phyloP scores from a whole-genome alignment of 1,140 invertebrate genomes.

The Bombyx mandarina region DNA sequence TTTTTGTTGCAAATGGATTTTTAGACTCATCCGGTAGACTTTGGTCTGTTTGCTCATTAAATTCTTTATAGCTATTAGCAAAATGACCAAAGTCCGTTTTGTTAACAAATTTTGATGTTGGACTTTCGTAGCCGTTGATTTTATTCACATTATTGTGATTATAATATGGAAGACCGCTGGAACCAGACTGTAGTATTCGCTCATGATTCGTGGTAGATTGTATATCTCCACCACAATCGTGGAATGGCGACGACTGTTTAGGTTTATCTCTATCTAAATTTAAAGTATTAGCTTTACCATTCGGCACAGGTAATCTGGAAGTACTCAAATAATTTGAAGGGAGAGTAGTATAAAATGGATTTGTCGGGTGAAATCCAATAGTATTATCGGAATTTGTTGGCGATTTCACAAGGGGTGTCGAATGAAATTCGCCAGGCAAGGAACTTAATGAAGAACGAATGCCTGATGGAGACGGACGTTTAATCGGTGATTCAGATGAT shows the following conservation, averaged over 20 bases:
- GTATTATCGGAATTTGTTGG: slow-evolving; percentile 35
- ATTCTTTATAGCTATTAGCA: slow-evolving; percentile 10
- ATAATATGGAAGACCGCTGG: slow-evolving; percentile 28
- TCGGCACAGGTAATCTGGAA: slow-evolving; percentile 61
- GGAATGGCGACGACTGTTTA: slow-evolving; percentile 21
- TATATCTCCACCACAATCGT: slow-evolving; percentile 18
- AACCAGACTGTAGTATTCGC: slow-evolving; percentile 29
- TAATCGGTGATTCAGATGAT: slow-evolving; percentile 34
- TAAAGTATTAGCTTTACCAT: slow-evolving; percentile 37
- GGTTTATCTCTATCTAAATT: slow-evolving; percentile 50
- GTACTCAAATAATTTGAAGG: slow-evolving; percentile 51
- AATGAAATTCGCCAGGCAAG: slow-evolving; percentile 35
- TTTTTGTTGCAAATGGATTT: slow-evolving; percentile 43
- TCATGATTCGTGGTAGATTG: slow-evolving; percentile 40
- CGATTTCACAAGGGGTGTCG: slow-evolving; percentile 43
- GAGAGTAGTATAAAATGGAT: slow-evolving; percentile 63
- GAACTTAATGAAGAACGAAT: slow-evolving; percentile 42
- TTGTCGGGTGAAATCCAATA: slow-evolving; percentile 53
- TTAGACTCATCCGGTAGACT: slow-evolving; percentile 24
- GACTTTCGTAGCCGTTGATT: slow-evolving; percentile 22
- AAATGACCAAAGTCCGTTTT: slow-evolving; percentile 23
- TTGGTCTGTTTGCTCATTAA: slow-evolving; percentile 21
- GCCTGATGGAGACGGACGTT: slow-evolving; percentile 28
- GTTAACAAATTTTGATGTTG: slow-evolving; percentile 21
- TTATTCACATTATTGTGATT: slow-evolving; percentile 22